Conservation (phyloP, 2,888 invertebrate species). For the Cephus rjabovi region DNA sequence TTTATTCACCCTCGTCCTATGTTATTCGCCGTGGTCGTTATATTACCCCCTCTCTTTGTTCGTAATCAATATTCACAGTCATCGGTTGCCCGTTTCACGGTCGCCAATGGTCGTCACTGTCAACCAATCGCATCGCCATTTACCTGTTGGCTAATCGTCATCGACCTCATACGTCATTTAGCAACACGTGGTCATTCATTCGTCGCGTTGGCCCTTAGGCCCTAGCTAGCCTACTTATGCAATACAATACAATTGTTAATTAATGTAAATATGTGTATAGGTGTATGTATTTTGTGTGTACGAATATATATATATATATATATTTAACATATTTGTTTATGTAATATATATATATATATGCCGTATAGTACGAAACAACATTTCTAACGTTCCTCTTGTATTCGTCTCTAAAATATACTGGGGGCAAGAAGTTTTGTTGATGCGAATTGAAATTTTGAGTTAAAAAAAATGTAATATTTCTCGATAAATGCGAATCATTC, state of each 20-base stretch:
- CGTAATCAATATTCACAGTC: too few relatives aligned
- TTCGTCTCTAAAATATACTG: conserved; percentile 5
- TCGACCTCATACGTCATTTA: conserved; percentile 41
- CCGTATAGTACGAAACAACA: conserved; percentile 44
- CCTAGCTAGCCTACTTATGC: conserved; percentile 60
- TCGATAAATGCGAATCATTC: too few relatives aligned
- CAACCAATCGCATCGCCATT: too few relatives aligned
- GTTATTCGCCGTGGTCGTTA: conserved; percentile 29
- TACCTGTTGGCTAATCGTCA: conserved; percentile 8
- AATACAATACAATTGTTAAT: conserved; percentile 47
- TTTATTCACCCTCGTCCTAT: too few relatives aligned
- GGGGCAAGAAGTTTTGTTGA: not conserved
- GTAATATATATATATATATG: conserved; percentile 32
- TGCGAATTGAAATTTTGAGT: too few relatives aligned
- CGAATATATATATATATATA: conserved; percentile 24
- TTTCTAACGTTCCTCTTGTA: conserved; percentile 35
- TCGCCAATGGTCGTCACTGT: too few relatives aligned
- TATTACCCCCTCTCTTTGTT: too few relatives aligned
- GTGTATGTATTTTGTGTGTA: conserved; percentile 14
- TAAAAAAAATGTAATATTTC: too few relatives aligned
- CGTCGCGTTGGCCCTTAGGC: conserved; percentile 51
- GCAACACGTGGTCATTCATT: conserved; percentile 32
- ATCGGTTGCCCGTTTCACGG: too few relatives aligned
- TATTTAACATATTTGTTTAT: conserved; percentile 17
- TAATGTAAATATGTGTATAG: conserved; percentile 13